phyloP scores from a whole-genome alignment of 1,140 invertebrate species.

The Helicoverpa armigera region DNA sequence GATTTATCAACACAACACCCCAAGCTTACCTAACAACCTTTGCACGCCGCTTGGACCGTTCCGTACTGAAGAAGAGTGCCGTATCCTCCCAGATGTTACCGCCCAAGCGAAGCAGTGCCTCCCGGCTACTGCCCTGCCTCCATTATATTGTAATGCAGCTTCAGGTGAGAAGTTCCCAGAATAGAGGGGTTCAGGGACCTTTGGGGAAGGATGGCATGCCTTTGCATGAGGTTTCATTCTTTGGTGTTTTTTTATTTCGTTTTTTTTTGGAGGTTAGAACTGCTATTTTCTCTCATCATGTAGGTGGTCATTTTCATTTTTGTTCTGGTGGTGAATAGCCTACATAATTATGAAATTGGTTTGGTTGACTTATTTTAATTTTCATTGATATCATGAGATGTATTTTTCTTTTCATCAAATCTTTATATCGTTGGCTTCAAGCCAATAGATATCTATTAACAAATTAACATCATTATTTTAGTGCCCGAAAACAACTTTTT shows the following conservation, averaged over 20 bases:
- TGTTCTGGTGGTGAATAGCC: too few species aligned
- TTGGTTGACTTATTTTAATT: too few species aligned
- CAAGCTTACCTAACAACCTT: conserved; percentile 49
- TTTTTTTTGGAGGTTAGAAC: too few species aligned
- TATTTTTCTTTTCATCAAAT: too few species aligned
- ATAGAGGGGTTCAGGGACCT: conserved; percentile 61
- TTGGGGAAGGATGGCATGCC: conserved; percentile 44
- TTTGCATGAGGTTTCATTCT: conserved; percentile 20
- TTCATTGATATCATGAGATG: too few species aligned
- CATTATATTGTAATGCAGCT: conserved; percentile 82
- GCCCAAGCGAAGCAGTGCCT: conserved; percentile 75
- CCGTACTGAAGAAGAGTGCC: conserved; percentile 75
- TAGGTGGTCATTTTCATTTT: not conserved
- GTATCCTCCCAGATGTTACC: conserved; percentile 82
- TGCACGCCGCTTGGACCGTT: conserved; percentile 75
- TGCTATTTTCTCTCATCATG: not conserved
- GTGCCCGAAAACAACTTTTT: too few species aligned
- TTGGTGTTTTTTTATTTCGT: not conserved
- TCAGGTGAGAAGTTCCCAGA: conserved; percentile 82
- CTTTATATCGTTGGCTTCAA: too few species aligned
- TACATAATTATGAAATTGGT: too few species aligned
- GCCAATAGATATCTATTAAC: too few species aligned
- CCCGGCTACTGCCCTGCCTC: conserved; percentile 77
- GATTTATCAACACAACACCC: conserved; percentile 51
- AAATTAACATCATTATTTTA: too few species aligned